Evolutionary conservation across 2,113 vertebrate genomes (phyloP), one percentile per base, ranked within the genome.

Genomic region (Atherinomorus stipes): DNA sequence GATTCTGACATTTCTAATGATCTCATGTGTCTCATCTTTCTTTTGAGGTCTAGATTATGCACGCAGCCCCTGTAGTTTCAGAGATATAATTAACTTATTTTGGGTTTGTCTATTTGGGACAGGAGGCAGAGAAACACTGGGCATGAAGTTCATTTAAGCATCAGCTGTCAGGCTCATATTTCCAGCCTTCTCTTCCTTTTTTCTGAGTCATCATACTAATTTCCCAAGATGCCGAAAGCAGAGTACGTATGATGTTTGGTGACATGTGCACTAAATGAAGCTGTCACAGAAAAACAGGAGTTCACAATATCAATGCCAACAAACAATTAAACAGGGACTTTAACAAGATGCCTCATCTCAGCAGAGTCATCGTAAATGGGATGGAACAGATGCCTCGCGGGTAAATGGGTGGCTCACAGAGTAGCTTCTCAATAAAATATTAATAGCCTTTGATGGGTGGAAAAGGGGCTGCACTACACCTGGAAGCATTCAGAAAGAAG

Each of bases 301-400:
- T 63, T 52, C 25, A 12, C 42, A 69, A 37, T 45, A 44, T 74
- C 62, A 62, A 15, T 44, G 19, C 71, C 76, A 78, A 81, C 78
- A 71, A 82, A 76, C 75, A 68, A 69, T 82, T 76, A 76, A 76
- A 76, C 53, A 25, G 26, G 49, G 45, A 64, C 71, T 70, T 57
- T 72, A 76, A 76, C 67, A 58, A 76, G 75, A 69, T 57, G 63
- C 61, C 70, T 50, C 25, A 57, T 57, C 28, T 49, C 57, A 15
- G n/a, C 26, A 28, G 47, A 70, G 63, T 60, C 59, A 62, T 73
- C 71, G 69, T 57, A 76, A 85, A 83, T 85, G 71, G 72, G 64
- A 9, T 70, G 64, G 80, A 83, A 86, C 72, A 71, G 69, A 80
- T 76, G 76, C 68, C 71, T 83, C 2, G 0, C 1, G 58, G 79